A percentile compares a stretch with the other conserved stretches of the same genome.
Evolutionary conservation across 1,140 invertebrate genomes (phyloP).

Genomic region (Macrotrachela quadricornifera): DNA sequence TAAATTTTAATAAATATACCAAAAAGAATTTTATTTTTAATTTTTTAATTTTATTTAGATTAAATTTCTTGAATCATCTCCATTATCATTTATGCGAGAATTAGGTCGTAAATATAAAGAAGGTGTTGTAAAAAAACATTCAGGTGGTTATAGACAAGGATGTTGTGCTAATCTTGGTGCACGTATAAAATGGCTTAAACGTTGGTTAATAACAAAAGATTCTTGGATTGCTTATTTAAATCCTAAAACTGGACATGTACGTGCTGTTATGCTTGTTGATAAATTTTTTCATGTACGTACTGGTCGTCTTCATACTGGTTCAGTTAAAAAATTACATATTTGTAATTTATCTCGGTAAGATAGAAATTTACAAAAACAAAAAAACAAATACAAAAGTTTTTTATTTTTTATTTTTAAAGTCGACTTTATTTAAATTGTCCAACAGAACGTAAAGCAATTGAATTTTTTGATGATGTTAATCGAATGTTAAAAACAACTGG

Average conservation of each 20-base stretch:
- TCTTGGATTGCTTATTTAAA: slow-evolving; percentile 2
- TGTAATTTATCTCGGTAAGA: slow-evolving; percentile 46
- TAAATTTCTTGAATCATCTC: slow-evolving; percentile 66
- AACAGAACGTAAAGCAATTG: too few species aligned
- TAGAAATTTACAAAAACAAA: too few species aligned
- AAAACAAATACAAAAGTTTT: too few species aligned
- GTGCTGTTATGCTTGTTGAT: slow-evolving; percentile 68
- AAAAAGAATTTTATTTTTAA: too few species aligned
- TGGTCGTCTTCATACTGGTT: slow-evolving; percentile 55
- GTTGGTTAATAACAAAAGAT: slow-evolving; percentile 1
- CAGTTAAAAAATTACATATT: slow-evolving; percentile 58
- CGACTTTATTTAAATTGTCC: too few species aligned
- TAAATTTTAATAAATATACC: too few species aligned
- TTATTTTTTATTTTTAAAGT: too few species aligned
- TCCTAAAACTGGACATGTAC: slow-evolving; percentile 44
- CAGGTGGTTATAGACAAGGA: slow-evolving; percentile 5
- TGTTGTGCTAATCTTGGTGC: too few species aligned
- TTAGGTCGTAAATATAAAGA: slow-evolving; percentile 70
- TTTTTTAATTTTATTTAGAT: slow-evolving; percentile 35
- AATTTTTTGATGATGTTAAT: neutral
- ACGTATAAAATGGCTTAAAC: neutral
- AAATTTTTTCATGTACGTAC: slow-evolving; percentile 61
- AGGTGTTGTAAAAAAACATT: slow-evolving; percentile 53
- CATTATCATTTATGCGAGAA: slow-evolving; percentile 61
- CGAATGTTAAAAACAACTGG: neutral